A percentile compares a stretch with the other conserved stretches of the same genome.
These are phyloP conservation scores for Desoria tigrina DNA, from an alignment of 2,888 invertebrate species.

Conservation along the genomic window DNA sequence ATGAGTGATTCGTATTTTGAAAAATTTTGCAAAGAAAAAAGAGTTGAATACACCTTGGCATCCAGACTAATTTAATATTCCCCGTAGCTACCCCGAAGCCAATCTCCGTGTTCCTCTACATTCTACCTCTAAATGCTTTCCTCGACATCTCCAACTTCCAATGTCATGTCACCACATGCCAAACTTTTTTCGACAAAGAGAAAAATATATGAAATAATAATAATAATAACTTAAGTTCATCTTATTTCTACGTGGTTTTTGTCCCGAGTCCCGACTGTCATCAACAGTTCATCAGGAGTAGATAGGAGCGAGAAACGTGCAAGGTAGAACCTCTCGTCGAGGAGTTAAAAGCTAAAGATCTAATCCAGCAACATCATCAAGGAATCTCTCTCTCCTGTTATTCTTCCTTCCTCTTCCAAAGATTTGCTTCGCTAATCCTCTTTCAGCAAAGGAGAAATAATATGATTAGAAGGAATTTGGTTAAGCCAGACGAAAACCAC, in stretches of 20 bases:
- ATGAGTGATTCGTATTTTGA: constrained; percentile 20
- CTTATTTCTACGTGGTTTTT: not conserved
- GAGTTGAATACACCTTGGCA: constrained; percentile 15
- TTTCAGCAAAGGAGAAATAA: constrained; percentile 8
- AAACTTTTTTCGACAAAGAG: constrained; percentile 6
- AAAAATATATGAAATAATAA: not conserved
- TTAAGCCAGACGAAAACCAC: constrained; percentile 1
- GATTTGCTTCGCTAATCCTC: constrained; percentile 18
- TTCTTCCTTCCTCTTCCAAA: constrained; percentile 6
- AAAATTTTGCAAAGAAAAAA: constrained; percentile 10
- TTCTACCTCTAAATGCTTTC: not conserved
- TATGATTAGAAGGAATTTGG: constrained; percentile 21
- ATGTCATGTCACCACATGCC: constrained; percentile 10
- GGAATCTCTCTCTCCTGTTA: not conserved
- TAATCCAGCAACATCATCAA: no score
- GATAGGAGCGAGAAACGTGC: no score
- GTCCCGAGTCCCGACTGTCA: not conserved
- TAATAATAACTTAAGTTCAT: not conserved
- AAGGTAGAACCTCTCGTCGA: no score
- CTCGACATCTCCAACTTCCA: not conserved
- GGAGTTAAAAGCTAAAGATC: no score
- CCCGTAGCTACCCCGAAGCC: not conserved
- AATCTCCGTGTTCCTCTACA: not conserved
- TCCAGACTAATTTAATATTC: constrained; percentile 21
- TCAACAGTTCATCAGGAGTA: no score